These are phyloP conservation scores for Botia kubotai DNA, from an alignment of 2,797 vertebrate species.

Conservation along the genomic window DNA sequence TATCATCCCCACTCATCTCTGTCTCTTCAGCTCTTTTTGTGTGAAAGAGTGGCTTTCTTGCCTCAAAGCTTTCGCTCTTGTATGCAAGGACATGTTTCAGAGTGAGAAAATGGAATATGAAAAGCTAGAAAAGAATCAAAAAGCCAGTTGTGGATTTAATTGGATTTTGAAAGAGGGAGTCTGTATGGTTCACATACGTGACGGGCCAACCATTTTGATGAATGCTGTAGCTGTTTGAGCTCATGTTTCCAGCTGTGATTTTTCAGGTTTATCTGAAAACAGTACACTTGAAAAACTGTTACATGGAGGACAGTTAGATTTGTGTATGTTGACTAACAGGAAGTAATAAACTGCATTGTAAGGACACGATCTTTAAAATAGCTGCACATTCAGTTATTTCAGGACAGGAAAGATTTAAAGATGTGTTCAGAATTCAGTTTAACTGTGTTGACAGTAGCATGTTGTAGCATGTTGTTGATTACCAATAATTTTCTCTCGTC, in stretches of 20 bases:
- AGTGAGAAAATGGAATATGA: constrained; percentile 15
- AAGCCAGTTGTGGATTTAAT: neutral
- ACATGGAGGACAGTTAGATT: no score
- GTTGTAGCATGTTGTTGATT: no score
- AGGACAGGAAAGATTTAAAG: neutral
- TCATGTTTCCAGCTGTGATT: neutral
- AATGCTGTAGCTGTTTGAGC: neutral
- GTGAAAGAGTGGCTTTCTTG: constrained; percentile 9
- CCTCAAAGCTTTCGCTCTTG: constrained; percentile 26
- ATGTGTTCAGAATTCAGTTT: neutral
- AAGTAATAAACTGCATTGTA: neutral
- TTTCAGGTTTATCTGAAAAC: neutral
- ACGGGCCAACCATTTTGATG: neutral
- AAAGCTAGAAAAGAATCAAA: constrained; percentile 9
- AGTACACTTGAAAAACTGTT: neutral
- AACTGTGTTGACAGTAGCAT: neutral
- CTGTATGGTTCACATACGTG: neutral
- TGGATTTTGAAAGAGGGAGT: constrained; percentile 10
- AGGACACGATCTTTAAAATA: neutral
- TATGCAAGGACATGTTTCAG: constrained; percentile 33
- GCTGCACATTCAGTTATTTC: neutral
- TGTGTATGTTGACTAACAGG: neutral
- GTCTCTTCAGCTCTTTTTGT: constrained; percentile 28
- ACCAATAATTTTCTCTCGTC: neutral
- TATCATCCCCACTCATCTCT: constrained; percentile 42